Evolutionary conservation across 2,113 vertebrate genomes (phyloP).

Genomic region (Balaenoptera acutorostrata): DNA sequence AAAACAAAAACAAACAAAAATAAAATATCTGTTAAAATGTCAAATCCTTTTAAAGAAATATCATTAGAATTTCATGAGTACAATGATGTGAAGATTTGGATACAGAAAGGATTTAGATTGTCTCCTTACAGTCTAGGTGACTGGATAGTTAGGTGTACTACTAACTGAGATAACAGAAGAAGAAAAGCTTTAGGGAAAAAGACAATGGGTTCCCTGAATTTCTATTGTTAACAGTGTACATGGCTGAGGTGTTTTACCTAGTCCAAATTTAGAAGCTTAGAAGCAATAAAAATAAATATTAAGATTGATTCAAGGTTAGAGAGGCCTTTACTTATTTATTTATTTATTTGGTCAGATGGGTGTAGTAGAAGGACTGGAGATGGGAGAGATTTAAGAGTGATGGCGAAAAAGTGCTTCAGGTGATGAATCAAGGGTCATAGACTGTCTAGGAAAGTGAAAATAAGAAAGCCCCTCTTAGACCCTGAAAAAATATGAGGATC

Average conservation of each 20-base stretch:
- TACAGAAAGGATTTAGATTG: neutral
- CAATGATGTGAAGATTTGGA: neutral
- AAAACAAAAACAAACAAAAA: too few species aligned
- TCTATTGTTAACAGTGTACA: neutral
- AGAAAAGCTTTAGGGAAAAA: neutral
- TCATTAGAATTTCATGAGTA: neutral
- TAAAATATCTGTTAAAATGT: too few species aligned
- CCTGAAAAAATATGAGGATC: neutral
- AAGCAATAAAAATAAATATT: neutral
- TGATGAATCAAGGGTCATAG: neutral
- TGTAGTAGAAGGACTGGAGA: neutral
- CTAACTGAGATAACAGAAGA: neutral
- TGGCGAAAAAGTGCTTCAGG: neutral
- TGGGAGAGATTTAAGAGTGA: neutral
- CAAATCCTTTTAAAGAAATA: neutral
- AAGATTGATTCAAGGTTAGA: neutral
- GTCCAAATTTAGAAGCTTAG: neutral
- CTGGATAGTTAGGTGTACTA: neutral
- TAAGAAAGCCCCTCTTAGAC: neutral
- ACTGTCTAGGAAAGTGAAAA: neutral
- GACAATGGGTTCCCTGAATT: neutral
- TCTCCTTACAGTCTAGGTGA: neutral
- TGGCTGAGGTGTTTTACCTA: neutral
- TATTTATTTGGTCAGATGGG: neutral
- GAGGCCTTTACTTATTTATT: neutral